These are phyloP conservation scores for Seira musarum DNA, from an alignment of 2,888 invertebrate species.

Conservation along the genomic window DNA sequence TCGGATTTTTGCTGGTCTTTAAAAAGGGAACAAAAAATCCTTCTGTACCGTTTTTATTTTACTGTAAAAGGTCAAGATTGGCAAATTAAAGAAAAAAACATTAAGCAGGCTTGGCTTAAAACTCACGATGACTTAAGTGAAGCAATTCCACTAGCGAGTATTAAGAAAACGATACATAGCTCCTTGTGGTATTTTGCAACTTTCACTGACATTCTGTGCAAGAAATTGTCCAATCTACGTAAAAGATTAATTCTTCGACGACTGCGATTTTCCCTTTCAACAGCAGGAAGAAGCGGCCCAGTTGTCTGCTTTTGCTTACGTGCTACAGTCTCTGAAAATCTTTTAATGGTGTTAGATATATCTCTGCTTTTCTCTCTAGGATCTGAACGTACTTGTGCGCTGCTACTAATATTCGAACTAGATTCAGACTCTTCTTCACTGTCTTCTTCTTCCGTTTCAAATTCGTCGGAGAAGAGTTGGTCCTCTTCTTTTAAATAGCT, in stretches of 20 bases:
- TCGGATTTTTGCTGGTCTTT: constrained; percentile 65
- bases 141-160: constrained; percentile 65
- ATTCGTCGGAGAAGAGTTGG: constrained; percentile 33
- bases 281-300: neutral
- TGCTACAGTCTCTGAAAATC: neutral
- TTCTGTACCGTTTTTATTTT: too few relatives aligned
- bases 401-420: neutral
- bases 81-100: too few relatives aligned
- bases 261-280: neutral
- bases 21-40: constrained; percentile 6
- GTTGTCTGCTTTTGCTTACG: too few relatives aligned
- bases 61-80: too few relatives aligned
- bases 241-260: constrained; percentile 15
- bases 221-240: constrained; percentile 41
- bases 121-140: constrained; percentile 63
- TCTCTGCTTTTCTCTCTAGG: too few relatives aligned
- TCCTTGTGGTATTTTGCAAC: constrained; percentile 66
- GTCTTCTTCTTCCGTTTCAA: constrained; percentile 49
- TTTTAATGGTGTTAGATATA: neutral
- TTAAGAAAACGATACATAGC: constrained; percentile 64
- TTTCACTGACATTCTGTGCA: constrained; percentile 60
- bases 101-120: too few relatives aligned
- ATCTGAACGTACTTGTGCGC: too few relatives aligned
- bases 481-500: constrained; percentile 1
- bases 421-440: constrained; percentile 22